Evolutionary conservation across 2,113 vertebrate genomes (phyloP).

Genomic region (Marmota monax): DNA sequence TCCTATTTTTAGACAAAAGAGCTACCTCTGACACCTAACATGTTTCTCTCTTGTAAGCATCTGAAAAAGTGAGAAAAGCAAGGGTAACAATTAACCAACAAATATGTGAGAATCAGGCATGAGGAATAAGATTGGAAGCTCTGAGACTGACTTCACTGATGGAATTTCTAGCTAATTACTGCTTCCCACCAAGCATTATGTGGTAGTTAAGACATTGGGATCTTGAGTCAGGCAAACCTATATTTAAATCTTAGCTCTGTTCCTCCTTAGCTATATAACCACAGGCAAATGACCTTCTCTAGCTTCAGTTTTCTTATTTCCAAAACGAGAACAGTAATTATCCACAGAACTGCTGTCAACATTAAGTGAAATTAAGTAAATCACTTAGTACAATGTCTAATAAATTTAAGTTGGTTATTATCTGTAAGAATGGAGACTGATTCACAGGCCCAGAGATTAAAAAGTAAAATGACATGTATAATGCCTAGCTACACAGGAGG

Average conservation of each 20-base stretch:
- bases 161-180: constrained; percentile 3
- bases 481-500: neutral
- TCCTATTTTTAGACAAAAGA: constrained; percentile 39
- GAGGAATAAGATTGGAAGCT: neutral
- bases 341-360: neutral
- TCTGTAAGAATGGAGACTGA: constrained; percentile 2
- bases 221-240: constrained; percentile 16
- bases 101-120: constrained; percentile 12
- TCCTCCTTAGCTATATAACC: constrained; percentile 11
- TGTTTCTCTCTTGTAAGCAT: neutral
- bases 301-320: constrained; percentile 33
- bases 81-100: neutral
- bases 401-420: constrained; percentile 18
- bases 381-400: neutral
- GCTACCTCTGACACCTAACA: neutral
- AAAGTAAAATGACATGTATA: constrained; percentile 15
- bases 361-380: neutral
- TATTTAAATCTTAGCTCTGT: constrained; percentile 22
- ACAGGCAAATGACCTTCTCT: neutral
- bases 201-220: neutral
- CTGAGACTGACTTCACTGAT: neutral
- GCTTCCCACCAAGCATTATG: neutral
- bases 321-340: constrained; percentile 44
- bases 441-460: neutral
- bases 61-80: neutral